Conservation (phyloP, 2,797 vertebrate genomes). For the Periparus ater region DNA sequence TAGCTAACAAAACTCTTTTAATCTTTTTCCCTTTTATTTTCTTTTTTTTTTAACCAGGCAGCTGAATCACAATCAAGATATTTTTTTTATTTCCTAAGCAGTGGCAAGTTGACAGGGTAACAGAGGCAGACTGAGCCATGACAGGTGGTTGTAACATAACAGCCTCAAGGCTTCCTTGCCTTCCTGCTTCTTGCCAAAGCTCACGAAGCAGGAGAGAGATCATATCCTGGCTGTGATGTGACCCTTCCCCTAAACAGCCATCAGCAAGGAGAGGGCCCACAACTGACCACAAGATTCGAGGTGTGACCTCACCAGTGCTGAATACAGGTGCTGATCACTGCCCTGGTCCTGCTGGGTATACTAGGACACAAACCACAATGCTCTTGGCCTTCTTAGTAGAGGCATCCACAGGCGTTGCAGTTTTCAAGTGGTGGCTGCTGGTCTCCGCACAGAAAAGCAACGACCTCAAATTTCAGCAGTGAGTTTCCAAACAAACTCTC, state of each 20-base stretch:
- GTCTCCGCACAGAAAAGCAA: background rate
- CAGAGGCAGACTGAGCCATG: background rate
- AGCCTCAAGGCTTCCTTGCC: background rate
- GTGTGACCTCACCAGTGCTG: rapidly evolving
- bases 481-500: background rate
- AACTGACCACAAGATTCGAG: rapidly evolving
- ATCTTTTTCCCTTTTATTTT: rapidly evolving
- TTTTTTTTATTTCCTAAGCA: background rate
- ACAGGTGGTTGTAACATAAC: background rate
- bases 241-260: background rate
- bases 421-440: background rate
- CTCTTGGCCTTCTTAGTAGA: background rate
- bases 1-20: background rate
- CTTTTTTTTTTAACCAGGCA: background rate
- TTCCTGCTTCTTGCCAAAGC: background rate
- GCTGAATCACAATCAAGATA: background rate
- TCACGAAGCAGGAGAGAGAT: background rate
- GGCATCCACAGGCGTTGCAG: rapidly evolving
- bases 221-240: rapidly evolving
- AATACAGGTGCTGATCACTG: background rate
- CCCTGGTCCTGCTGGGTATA: background rate
- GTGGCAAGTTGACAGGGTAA: background rate
- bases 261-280: background rate
- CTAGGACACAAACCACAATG: background rate
- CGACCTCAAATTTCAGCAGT: background rate